Evolutionary conservation across 2,797 vertebrate genomes (phyloP), one percentile per base, ranked within the genome.

Genomic region (Falco concolor): DNA sequence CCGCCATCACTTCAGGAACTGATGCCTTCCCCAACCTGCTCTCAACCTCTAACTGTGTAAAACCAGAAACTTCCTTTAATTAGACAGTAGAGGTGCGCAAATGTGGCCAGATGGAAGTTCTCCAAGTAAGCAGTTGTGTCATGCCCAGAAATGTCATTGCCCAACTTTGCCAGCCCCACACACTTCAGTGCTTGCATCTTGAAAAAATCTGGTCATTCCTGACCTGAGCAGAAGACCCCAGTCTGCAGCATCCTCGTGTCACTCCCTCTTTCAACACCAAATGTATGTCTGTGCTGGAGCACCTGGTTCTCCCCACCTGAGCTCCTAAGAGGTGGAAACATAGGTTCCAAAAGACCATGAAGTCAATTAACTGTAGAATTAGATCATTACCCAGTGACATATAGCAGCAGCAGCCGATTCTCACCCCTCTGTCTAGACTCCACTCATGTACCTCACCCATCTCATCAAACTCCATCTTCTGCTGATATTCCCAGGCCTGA

Each of bases 11-110:
- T 77, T 77, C 17, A 84, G 76, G 38, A 91, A 12, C 8, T 23
- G 30, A 36, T 28, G 4, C 0, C 9, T 28, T n/a, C 56, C 10
- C 5, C 30, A 72, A 0, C 7, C 30, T 78, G 4, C 13, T 78
- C 7, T 27, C 32, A 12, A 72, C 12, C 6, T 78, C 54, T 70
- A 44, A 19, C 5, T 25, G 12, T 30, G 22, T 72, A 63, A 72
- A 95, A 42, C 3, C 25, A 87, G n/a, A 57, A 73, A 28, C 5
- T 32, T 27, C 23, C 12, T 87, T 77, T 64, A 60, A 28, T 32
- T 68, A 60, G 45, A 42, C 11, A 65, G 13, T 8, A 87, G 23
- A 65, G 36, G 7, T 1, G 4, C 2, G 2, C 57, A 81, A 80
- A 60, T 5, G 7, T 15, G 61, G 21, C 5, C 60, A 64, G 21